A percentile compares a stretch with the other conserved stretches of the same genome.
These are phyloP conservation scores for Megathymus violae DNA, from an alignment of 1,140 invertebrate species.

Conservation along the genomic window DNA sequence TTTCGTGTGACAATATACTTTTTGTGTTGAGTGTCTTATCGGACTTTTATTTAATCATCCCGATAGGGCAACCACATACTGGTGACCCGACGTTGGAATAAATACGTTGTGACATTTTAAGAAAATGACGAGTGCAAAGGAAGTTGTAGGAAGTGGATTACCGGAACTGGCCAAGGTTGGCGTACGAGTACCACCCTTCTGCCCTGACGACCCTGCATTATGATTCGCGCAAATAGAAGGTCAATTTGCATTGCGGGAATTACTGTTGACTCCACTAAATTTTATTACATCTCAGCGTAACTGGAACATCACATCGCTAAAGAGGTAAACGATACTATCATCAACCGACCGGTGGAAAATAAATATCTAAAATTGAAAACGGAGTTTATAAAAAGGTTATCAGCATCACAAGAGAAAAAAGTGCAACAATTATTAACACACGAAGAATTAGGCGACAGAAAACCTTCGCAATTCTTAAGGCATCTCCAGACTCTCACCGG, in stretches of 20 bases:
- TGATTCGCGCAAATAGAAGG: conserved; percentile 36
- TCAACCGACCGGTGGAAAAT: conserved; percentile 1
- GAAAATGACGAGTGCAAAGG: not conserved
- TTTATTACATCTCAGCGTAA: conserved; percentile 6
- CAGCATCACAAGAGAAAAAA: not conserved
- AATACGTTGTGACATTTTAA: not conserved
- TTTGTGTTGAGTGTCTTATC: too few relatives aligned
- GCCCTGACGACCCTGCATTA: conserved; percentile 26
- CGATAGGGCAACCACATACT: not conserved
- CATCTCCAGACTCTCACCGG: conserved; percentile 6
- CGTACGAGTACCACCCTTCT: conserved; percentile 30
- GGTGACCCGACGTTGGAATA: not conserved
- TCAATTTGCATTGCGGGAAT: conserved; percentile 23
- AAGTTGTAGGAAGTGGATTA: not conserved
- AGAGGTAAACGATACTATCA: conserved; percentile 22
- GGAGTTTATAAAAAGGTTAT: conserved; percentile 3
- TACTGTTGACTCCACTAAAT: conserved; percentile 19
- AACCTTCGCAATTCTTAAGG: conserved; percentile 6
- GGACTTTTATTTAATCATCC: too few relatives aligned
- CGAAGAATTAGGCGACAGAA: conserved; percentile 4
- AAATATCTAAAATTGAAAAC: conserved; percentile 8
- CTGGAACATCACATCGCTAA: conserved; percentile 12
- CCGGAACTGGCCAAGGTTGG: conserved; percentile 14
- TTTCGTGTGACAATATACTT: too few relatives aligned
- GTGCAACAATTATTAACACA: not conserved